Evolutionary conservation across 1,140 invertebrate species (phyloP).

Genomic region (Drosophila oshimai): DNA sequence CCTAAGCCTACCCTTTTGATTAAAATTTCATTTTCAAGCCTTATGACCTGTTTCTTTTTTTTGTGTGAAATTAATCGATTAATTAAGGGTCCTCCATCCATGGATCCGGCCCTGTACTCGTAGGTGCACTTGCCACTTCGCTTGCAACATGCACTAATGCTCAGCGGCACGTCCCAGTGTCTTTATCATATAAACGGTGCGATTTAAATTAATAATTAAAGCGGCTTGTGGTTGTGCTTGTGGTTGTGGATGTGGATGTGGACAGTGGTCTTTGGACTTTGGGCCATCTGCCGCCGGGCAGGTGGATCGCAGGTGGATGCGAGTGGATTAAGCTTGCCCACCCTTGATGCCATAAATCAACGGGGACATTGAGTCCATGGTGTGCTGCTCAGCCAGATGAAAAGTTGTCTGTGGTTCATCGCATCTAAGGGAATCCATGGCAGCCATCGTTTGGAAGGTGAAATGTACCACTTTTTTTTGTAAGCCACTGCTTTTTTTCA

Average conservation of each 20-base stretch:
- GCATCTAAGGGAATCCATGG: not conserved
- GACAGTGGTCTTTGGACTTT: conserved; percentile 3
- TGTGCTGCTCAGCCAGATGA: conserved; percentile 58
- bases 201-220: conserved; percentile 79
- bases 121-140: conserved; percentile 32
- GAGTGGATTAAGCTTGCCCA: conserved; percentile 44
- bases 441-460: no score
- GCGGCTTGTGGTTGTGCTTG: no score
- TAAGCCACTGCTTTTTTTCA: no score
- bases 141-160: conserved; percentile 66
- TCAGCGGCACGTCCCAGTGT: conserved; percentile 72
- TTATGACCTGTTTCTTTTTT: no score
- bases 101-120: conserved; percentile 12
- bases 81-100: no score
- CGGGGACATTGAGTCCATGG: conserved; percentile 50
- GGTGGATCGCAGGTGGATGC: conserved; percentile 48
- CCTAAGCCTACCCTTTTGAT: no score
- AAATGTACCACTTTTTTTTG: no score
- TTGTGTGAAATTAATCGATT: no score
- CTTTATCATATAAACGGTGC: conserved; percentile 78
- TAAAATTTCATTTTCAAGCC: no score
- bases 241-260: conserved; percentile 7
- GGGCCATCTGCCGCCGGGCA: conserved; percentile 10
- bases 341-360: conserved; percentile 62
- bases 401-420: conserved; percentile 13